Percentiles rank a stretch among this genome's conserved stretches.
phyloP scores from a whole-genome alignment of 1,140 invertebrate species.

The Chrysomallon squamiferum region DNA sequence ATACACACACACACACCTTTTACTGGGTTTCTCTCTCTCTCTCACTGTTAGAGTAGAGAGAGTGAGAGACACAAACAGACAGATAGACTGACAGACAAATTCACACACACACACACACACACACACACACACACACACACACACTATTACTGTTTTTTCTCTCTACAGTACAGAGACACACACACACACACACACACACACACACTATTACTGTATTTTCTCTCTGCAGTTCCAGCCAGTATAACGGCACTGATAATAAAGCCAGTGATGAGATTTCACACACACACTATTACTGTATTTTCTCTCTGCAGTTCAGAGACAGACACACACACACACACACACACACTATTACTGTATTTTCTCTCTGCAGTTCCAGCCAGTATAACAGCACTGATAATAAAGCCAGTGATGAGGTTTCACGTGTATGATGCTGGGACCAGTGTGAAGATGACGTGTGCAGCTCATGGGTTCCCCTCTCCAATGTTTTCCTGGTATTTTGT shows the following conservation, averaged over 20 bases:
- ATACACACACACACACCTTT: too few species aligned
- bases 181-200: too few species aligned
- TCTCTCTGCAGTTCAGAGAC: too few species aligned
- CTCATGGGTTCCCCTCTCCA: conserved; percentile 32
- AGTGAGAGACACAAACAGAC: not conserved
- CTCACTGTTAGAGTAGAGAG: not conserved
- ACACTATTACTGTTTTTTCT: not conserved
- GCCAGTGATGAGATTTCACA: too few species aligned
- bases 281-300: too few species aligned
- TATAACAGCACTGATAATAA: not conserved
- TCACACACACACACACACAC: not conserved
- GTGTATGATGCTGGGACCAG: conserved; percentile 14
- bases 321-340: too few species aligned
- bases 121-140: not conserved
- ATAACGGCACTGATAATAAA: too few species aligned
- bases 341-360: not conserved
- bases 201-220: too few species aligned
- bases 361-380: not conserved
- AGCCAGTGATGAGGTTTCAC: not conserved
- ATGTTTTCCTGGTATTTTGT: conserved; percentile 34
- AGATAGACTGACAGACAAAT: not conserved
- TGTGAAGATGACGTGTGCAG: conserved; percentile 26
- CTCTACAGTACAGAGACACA: not conserved
- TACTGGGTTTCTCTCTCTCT: not conserved
- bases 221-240: not conserved